Percentiles rank a stretch among this genome's conserved stretches.
phyloP scores from a whole-genome alignment of 2,888 invertebrate species.

The Caenorhabditis macrosperma region DNA sequence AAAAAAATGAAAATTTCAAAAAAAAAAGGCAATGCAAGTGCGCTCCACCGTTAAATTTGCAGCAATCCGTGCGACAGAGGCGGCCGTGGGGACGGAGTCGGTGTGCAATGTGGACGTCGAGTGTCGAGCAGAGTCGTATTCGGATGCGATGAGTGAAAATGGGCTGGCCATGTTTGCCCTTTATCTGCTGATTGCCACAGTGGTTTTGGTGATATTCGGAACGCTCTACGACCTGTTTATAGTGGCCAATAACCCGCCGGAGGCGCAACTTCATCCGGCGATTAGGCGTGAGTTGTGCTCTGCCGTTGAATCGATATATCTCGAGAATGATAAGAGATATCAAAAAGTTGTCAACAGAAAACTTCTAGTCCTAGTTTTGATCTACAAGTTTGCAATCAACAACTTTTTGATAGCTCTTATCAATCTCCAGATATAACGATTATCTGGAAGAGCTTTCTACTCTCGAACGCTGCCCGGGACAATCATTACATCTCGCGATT shows the following conservation, averaged over 20 bases:
- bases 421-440: too few relatives aligned
- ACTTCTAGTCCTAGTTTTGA: too few relatives aligned
- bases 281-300: constrained; percentile 26
- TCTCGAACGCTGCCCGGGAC: too few relatives aligned
- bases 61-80: constrained; percentile 75
- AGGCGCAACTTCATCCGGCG: constrained; percentile 17
- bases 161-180: constrained; percentile 70
- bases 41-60: constrained; percentile 40
- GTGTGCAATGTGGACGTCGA: constrained; percentile 78
- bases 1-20: too few relatives aligned
- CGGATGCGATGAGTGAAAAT: constrained; percentile 71
- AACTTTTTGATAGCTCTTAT: too few relatives aligned
- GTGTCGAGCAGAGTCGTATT: constrained; percentile 74
- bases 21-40: too few relatives aligned
- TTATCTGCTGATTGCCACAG: constrained; percentile 72
- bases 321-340: too few relatives aligned
- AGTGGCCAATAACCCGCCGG: constrained; percentile 53
- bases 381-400: too few relatives aligned
- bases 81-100: constrained; percentile 67
- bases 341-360: too few relatives aligned
- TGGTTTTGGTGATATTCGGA: constrained; percentile 75
- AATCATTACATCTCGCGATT: too few relatives aligned
- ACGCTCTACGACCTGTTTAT: constrained; percentile 78
- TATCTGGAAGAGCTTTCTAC: too few relatives aligned
- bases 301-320: too few relatives aligned